These are phyloP conservation scores for Origma solitaria DNA, from an alignment of 2,113 vertebrate genomes.

Conservation along the genomic window DNA sequence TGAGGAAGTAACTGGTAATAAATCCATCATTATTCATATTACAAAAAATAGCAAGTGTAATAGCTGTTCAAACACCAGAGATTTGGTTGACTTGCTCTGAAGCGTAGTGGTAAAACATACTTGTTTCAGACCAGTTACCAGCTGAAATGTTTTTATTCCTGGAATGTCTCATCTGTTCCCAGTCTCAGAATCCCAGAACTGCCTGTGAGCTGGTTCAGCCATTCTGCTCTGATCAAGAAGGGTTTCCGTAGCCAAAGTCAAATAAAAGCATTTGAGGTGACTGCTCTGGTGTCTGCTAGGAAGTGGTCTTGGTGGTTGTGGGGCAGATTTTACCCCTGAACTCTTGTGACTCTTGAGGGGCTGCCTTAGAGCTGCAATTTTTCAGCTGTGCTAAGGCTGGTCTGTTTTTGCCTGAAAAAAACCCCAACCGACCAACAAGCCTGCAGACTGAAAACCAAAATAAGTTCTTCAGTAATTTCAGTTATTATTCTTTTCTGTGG, in stretches of 20 bases:
- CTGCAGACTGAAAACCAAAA: neutral
- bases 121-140: neutral
- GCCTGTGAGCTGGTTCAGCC: neutral
- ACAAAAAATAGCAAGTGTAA: neutral
- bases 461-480: neutral
- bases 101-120: neutral
- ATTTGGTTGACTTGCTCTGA: neutral
- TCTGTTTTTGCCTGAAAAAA: neutral
- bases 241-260: neutral
- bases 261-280: neutral
- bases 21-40: neutral
- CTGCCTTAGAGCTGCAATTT: neutral
- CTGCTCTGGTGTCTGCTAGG: neutral
- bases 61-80: neutral
- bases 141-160: neutral
- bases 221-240: neutral
- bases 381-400: neutral
- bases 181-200: neutral
- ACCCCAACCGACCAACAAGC: neutral
- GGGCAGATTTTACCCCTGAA: neutral
- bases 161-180: neutral
- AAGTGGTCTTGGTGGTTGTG: neutral
- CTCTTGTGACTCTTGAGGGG: neutral
- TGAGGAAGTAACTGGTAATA: constrained; percentile 13
- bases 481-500: neutral